Conservation (phyloP, 2,113 vertebrate genomes). For the Phrynosoma blainvillii region DNA sequence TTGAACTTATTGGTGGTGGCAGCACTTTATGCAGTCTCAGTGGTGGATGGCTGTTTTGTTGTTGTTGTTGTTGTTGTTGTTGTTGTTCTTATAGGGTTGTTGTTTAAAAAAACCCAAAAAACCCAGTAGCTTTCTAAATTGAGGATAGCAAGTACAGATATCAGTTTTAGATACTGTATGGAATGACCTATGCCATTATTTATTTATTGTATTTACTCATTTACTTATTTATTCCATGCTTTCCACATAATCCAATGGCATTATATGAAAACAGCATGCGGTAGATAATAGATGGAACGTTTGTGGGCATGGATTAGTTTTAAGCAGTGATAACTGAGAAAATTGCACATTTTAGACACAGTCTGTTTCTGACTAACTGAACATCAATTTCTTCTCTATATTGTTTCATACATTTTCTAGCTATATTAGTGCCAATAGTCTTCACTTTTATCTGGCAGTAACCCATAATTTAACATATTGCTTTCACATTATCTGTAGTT, state of each 20-base stretch:
- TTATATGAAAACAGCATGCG: too few species aligned
- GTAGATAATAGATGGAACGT: neutral
- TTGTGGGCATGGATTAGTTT: neutral
- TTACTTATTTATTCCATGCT: neutral
- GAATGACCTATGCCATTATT: neutral
- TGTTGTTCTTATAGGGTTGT: too few species aligned
- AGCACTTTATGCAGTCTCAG: neutral
- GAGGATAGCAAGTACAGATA: neutral
- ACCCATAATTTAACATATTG: neutral
- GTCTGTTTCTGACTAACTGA: neutral
- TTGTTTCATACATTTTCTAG: neutral
- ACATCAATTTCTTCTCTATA: neutral
- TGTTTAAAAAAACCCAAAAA: neutral
- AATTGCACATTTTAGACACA: neutral
- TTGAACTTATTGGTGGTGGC: neutral
- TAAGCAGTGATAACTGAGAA: neutral
- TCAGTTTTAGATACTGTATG: neutral
- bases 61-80: too few species aligned
- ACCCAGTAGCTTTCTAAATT: neutral
- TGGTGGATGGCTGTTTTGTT: neutral
- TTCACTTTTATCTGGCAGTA: neutral
- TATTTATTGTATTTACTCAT: neutral
- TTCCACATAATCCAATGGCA: too few species aligned
- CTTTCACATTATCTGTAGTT: neutral
- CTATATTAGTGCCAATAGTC: neutral